Base-by-base conservation (phyloP, 2,888 invertebrate genomes). In the Drosophila birchii region DNA sequence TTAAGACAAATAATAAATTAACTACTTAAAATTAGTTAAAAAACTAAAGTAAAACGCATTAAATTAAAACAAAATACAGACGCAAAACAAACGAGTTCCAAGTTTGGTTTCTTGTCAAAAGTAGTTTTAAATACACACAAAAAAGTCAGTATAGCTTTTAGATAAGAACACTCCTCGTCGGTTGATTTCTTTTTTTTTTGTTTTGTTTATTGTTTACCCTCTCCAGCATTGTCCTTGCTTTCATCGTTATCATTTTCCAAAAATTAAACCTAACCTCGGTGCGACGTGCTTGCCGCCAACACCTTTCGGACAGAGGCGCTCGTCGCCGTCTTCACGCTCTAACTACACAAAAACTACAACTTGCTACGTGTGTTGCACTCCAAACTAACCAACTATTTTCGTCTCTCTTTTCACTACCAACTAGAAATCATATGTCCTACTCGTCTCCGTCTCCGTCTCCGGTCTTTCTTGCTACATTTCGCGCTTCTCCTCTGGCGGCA, bases 1-100 rank as follows among this genome's bases (percentile, higher is more conserved):
- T 76, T 69, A 72, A 73, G 71, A 81, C 78, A 88, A 86, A 80
- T 75, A 90, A 90, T 90, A 90, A 90, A 88, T 90, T 90, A 90
- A 87, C 90, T 90, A 90, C 90, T 90, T 90, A 90, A 88, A 88
- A 90, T 89, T 90, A 90, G 88, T 85, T 85, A 89, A 90, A 80
- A 79, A 88, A 77, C 78, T 80, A 80, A 80, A 79, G 67, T 80
- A 78, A 82, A 76, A 81, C 72, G 70, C 67, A 75, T 76, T 75
- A 85, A 81, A 80, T 74, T 81, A 81, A 79, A 80, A 86, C 79
- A 82, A 87, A 81, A 75, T 78, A 78, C 86, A 86, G 79, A 80
- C 69, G 75, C 80, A 82, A 80, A 78, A 81, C 80, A 78, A 80
- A 78, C 75, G 74, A 76, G 58, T 64, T 75, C 45, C 71, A 53